phyloP scores from a whole-genome alignment of 2,888 invertebrate species.

The Parnassius mnemosyne region DNA sequence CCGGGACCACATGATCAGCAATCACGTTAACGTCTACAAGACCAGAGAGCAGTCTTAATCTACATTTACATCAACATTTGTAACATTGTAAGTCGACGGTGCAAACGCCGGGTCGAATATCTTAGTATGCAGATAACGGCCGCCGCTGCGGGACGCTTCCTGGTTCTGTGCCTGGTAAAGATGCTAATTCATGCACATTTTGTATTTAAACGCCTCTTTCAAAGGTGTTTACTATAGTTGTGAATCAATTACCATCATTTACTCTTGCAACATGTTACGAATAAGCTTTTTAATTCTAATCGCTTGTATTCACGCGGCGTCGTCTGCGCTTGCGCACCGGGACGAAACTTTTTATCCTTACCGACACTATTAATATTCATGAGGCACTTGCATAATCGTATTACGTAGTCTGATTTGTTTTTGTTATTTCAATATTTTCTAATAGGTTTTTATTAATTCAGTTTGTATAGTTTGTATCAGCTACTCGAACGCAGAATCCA shows the following conservation, averaged over 20 bases:
- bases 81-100: neutral
- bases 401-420: slow-evolving; percentile 1
- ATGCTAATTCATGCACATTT: slow-evolving; percentile 1
- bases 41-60: too few relatives aligned
- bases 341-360: neutral
- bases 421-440: slow-evolving; percentile 5
- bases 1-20: too few relatives aligned
- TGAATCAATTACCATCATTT: neutral
- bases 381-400: slow-evolving; percentile 4
- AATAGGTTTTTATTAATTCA: too few relatives aligned
- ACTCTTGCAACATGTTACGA: neutral
- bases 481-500: too few relatives aligned
- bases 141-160: neutral
- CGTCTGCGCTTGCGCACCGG: neutral
- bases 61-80: too few relatives aligned
- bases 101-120: neutral
- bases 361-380: slow-evolving; percentile 4
- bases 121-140: neutral
- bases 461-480: too few relatives aligned
- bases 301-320: neutral
- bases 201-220: neutral
- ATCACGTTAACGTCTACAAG: too few relatives aligned
- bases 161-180: neutral
- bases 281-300: too few relatives aligned
- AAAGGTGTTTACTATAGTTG: neutral